Evolutionary conservation across 2,113 vertebrate species (phyloP).

Genomic region (Dipodomys stephensi): DNA sequence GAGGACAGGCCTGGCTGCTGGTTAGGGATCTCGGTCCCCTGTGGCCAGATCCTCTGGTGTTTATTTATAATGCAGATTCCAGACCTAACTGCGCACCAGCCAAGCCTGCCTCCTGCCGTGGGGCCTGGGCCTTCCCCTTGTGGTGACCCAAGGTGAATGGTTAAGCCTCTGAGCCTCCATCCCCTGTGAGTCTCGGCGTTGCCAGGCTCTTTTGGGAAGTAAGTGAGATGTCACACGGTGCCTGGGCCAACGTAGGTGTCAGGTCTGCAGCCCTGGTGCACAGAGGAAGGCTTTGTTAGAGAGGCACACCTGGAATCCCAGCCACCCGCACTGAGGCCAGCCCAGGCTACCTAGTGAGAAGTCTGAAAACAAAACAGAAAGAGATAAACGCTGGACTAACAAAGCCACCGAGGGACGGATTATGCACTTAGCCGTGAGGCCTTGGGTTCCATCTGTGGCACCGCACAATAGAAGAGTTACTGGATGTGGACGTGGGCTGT

Average conservation of each 20-base stretch:
- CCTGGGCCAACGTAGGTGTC: not conserved
- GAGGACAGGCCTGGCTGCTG: not conserved
- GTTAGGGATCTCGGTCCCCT: not conserved
- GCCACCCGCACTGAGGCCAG: no score
- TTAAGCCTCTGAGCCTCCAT: not conserved
- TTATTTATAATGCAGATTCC: not conserved
- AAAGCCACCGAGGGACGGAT: no score
- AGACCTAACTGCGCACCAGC: not conserved
- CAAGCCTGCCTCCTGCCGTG: not conserved
- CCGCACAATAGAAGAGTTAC: no score
- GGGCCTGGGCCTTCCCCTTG: not conserved
- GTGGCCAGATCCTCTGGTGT: constrained; percentile 15
- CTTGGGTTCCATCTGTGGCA: no score
- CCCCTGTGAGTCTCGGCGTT: not conserved
- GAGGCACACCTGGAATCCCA: no score
- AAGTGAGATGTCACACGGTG: accelerated
- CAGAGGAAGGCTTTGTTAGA: not conserved
- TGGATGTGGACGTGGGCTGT: no score
- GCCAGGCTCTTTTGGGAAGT: not conserved
- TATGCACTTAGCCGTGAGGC: no score
- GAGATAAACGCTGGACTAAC: no score
- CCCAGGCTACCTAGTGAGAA: no score
- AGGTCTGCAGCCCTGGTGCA: not conserved
- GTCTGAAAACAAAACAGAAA: no score
- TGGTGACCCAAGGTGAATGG: not conserved